Base-by-base conservation (phyloP, 2,888 invertebrate species). In the Platycheirus albimanus region DNA sequence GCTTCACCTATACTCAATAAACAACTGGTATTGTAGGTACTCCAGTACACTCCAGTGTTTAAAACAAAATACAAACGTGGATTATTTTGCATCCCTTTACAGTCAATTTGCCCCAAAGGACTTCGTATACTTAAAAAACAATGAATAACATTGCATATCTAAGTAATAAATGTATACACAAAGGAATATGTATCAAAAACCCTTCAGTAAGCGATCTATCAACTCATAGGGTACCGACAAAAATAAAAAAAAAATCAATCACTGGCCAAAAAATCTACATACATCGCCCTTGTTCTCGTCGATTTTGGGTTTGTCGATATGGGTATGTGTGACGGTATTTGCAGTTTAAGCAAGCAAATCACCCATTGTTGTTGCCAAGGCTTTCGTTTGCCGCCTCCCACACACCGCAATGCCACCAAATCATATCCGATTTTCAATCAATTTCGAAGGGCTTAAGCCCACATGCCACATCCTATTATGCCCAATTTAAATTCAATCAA, bases 401-500 rank as follows among this genome's bases (percentile, higher is more conserved):
- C 43, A 17, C 30, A 11, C 41, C 17, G 4, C 11, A 45, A 66
- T 58, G 52, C 69, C 69, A 61, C 69, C 75, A 80, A 81, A 81
- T 81, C 81, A 81, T 81, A 76, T 81, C 76, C 81, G 81, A 81
- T 81, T 81, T 81, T 81, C 81, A 83, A 83, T 83, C 81, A 83
- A 83, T 83, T 78, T 83, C 78, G 72, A 83, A 77, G 67, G 67
- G 81, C 81, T 83, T 83, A 83, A 72, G 51, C 83, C 83, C 83
- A 83, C 83, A 79, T 84, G 78, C 83, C 83, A 83, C 83, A 79
- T 84, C 84, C 84, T 66, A 84, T 84, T 84, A 84, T 84, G 79
- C 79, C 79, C 84, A 84, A 84, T 84, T 84, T 84, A 84, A 84
- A 84, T 79, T 84, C 79, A 84, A 84, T 84, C 79, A 84, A 75